Evolutionary conservation across 2,888 invertebrate genomes (phyloP), one percentile per base, ranked within the genome.

Genomic region (Dermolepida albohirtum): DNA sequence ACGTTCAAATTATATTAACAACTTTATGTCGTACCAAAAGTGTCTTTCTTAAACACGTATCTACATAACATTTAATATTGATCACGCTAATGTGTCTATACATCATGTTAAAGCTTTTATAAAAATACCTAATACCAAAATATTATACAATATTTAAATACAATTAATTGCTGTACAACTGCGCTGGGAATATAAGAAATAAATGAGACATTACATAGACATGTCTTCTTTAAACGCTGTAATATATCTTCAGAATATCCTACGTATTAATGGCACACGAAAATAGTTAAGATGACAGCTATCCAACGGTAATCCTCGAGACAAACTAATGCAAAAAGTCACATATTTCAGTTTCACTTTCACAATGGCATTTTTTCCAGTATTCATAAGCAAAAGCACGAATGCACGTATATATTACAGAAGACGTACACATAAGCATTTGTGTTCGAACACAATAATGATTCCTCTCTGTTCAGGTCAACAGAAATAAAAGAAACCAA

Each of bases 181-280:
- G 34, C 1, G 34, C 22, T 5, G 14, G 17, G 5, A 57, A 43
- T 22, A 29, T n/a, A 27, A 34, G n/a, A n/a, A 8, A 34, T 43
- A 57, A 41, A n/a, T 12, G 27, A 57, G 41, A 57, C 57, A 14
- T 44, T 47, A 59, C 49, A n/a, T 29, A 34, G 22, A 11, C 14
- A 34, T 34, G 14, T 47, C 59, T 59, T 44, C 57, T 59, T 59
- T 47, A 59, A 22, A 59, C 22, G 29, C 29, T 44, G 59, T 14
- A 16, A 59, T 59, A 47, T 47, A 59, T 59, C 59, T 47, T 59
- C 34, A 59, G 43, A 59, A 59, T 59, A 59, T 41, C 27, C 34
- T 27, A 34, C 29, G 47, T 44, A 59, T 47, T 8, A 16, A 17
- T 5, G 22, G 8, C 41, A 43, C 41, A 27, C 22, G 16, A 43